Evolutionary conservation across 2,888 invertebrate species (phyloP).

Genomic region (Glyphotaelius pellucidus): DNA sequence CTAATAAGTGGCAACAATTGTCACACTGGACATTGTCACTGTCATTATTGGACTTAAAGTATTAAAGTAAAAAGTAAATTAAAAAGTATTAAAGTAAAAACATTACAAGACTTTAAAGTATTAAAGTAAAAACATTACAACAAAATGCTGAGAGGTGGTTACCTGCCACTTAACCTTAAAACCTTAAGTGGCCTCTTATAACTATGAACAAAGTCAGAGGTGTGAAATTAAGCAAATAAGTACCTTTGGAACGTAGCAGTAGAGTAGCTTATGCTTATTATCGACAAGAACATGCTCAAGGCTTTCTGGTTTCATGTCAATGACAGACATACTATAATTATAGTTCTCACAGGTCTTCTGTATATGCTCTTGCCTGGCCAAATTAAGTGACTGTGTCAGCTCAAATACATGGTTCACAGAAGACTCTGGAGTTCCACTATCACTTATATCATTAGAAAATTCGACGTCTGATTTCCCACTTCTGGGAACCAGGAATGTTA

Average conservation of each 20-base stretch:
- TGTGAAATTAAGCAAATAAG: slow-evolving; percentile 29
- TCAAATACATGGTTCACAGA: slow-evolving; percentile 69
- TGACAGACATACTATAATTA: slow-evolving; percentile 72
- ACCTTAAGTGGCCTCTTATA: background rate
- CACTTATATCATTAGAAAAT: slow-evolving; percentile 54
- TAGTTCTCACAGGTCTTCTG: slow-evolving; percentile 80
- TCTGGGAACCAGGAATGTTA: slow-evolving; percentile 5
- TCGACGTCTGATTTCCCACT: slow-evolving; percentile 36
- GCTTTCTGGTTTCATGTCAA: slow-evolving; percentile 76
- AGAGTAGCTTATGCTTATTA: slow-evolving; percentile 88
- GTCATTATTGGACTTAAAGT: too few relatives aligned
- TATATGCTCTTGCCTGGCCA: slow-evolving; percentile 80
- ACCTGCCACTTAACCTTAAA: background rate
- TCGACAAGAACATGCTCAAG: slow-evolving; percentile 91
- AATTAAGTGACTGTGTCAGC: slow-evolving; percentile 80
- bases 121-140: too few relatives aligned
- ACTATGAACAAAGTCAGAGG: background rate
- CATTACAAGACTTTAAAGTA: too few relatives aligned
- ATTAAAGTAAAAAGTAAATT: too few relatives aligned
- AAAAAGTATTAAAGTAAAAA: too few relatives aligned
- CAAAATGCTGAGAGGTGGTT: too few relatives aligned
- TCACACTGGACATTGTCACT: too few relatives aligned
- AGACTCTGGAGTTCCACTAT: slow-evolving; percentile 43
- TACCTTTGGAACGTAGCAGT: slow-evolving; percentile 97
- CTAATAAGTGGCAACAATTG: too few relatives aligned